phyloP scores from a whole-genome alignment of 2,797 vertebrate genomes.

The Syngnathus acus region DNA sequence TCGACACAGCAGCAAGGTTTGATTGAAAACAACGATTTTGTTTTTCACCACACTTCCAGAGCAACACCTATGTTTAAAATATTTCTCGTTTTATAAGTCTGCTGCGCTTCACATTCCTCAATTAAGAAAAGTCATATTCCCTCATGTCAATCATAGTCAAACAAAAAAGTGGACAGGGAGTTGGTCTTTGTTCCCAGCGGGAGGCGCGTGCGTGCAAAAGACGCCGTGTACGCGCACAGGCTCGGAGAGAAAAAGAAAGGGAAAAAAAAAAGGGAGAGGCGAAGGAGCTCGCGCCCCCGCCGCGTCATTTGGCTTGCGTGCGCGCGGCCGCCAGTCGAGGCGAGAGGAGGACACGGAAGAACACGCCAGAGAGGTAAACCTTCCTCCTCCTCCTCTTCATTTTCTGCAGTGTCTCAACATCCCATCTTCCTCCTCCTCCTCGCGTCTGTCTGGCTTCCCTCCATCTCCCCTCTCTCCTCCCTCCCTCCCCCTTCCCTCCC shows the following conservation, averaged over 20 bases:
- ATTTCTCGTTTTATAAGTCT: no score
- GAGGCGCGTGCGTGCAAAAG: background rate
- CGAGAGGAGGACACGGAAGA: background rate
- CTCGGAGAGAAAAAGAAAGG: background rate
- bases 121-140: background rate
- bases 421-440: background rate
- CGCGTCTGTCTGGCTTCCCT: background rate
- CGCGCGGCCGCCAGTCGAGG: background rate
- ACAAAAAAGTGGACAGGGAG: background rate
- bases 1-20: no score
- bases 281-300: no score
- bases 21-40: no score
- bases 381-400: background rate
- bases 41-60: no score
- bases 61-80: no score
- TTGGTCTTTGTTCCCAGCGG: conserved; percentile 6
- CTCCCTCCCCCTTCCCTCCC: background rate
- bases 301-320: background rate
- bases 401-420: background rate
- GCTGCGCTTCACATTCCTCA: background rate
- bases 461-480: no score
- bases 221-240: background rate
- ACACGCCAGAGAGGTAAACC: background rate
- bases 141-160: background rate
- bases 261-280: background rate